Base-by-base conservation (phyloP, 2,888 invertebrate genomes). In the Torymus aiolomorphi region DNA sequence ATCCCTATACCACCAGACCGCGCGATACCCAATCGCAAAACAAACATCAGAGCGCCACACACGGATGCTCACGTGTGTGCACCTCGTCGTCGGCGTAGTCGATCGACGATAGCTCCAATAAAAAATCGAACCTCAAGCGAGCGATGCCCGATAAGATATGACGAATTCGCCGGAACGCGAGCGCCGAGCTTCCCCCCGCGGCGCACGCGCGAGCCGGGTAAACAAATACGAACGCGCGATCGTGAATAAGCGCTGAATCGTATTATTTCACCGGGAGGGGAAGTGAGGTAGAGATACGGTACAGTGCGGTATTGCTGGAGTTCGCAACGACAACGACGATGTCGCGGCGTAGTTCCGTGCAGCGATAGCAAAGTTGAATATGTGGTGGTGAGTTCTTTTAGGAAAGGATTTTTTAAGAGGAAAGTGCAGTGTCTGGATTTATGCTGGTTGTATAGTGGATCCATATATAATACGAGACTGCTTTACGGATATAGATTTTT, bases 111-210 rank as follows among this genome's bases (percentile, higher is more conserved):
- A 74, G 16, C 49, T n/a, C n/a, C 42, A 10, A 18, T 13, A 61
- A 74, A 70, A 63, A 70, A 57, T 51, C 59, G 56, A 72, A 49
- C 18, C 63, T n/a, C 13, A 57, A 31, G 20, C 61, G 56, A 18
- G 67, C 67, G 73, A 80, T 67, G 56, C 12, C 52, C 57, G 80
- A 80, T 80, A 80, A 80, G 80, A 70, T 80, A 80, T 80, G 80
- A 80, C 77, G 56, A 70, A 80, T 77, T 76, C 57, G 56, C 18
- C 20, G 56, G 8, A 42, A 42, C 42, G 42, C 42, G 31, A 0
- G 31, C 5, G 31, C 8, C 8, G 42, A 42, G 8, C 5, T 42
- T 42, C 42, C 42, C 42, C 42, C 42, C 8, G 42, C 8, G 42
- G 51, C 24, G 51, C 57, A 20, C 24, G 49, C 11, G 71, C 14